Base-by-base conservation (phyloP, 2,888 invertebrate genomes). In the Luperina testacea region DNA sequence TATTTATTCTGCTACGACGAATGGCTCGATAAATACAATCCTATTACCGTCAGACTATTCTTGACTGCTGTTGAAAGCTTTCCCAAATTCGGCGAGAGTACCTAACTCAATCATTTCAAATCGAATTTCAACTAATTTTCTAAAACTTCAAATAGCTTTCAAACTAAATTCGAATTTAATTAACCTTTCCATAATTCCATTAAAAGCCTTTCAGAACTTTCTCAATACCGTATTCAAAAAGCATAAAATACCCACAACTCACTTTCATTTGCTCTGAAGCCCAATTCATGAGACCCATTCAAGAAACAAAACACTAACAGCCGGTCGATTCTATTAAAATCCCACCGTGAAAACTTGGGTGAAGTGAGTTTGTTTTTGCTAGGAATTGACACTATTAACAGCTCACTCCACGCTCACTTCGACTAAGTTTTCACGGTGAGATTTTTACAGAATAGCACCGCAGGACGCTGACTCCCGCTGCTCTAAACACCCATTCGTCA, bases 241-340 rank as follows among this genome's bases (percentile, higher is more conserved):
- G 38, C 65, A 8, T 38, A 59, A 65, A 81, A 70, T 65, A 61
- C n/a, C 24, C 38, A 42, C 20, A 57, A 64, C 1, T 70, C 9
- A 48, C n/a, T 84, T 72, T 68, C 57, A 78, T 78, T 83, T 59
- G 61, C 20, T 7, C n/a, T 27, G 17, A 61, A 48, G 53, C 59
- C 45, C 24, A 24, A 72, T 77, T 59, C 51, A 45, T n/a, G 61
- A 61, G 6, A 53, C n/a, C 51, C 20, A 48, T 81, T 81, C 48
- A 75, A 42, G 72, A 59, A 86, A 83, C 59, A 86, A 87, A 61
- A 76, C 32, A 72, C 20, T 72, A 57, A 75, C 72, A 38, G 38
- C 38, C 38, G 32, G 32, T 32, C 32, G 32, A 32, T 32, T 32
- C 32, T 32, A 1, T 32, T 32, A 32, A 32, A 32, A 32, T 32